Conservation (phyloP, 2,113 vertebrate species). For the Oryzias curvinotus region DNA sequence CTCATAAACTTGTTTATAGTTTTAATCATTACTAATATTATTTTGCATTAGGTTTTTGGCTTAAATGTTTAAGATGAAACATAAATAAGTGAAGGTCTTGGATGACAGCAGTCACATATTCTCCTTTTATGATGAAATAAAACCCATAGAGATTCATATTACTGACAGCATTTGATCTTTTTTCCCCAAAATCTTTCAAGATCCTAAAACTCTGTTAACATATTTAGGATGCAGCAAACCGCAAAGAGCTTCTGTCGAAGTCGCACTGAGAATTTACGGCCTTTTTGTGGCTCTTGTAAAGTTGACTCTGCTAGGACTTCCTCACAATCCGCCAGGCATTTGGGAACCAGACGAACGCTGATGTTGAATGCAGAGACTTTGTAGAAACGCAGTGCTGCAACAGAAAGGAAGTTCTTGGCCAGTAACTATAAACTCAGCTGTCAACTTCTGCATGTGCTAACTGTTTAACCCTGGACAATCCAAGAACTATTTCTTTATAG, state of each 20-base stretch:
- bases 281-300: constrained; percentile 21
- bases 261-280: background rate
- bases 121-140: too few relatives aligned
- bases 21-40: too few relatives aligned
- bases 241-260: too few relatives aligned
- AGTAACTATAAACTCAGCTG: constrained; percentile 42
- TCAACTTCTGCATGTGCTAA: constrained; percentile 23
- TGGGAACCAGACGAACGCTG: constrained; percentile 35
- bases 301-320: constrained; percentile 34
- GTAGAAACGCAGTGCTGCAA: constrained; percentile 14
- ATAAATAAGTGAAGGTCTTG: background rate
- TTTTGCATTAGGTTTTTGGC: too few relatives aligned
- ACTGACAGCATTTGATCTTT: too few relatives aligned
- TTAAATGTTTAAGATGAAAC: background rate
- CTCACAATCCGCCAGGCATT: constrained; percentile 43
- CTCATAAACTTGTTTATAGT: too few relatives aligned
- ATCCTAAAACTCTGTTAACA: too few relatives aligned
- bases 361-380: constrained; percentile 23
- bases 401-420: constrained; percentile 29
- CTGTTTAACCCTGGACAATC: constrained; percentile 17
- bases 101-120: too few relatives aligned
- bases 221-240: too few relatives aligned
- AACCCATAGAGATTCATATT: too few relatives aligned
- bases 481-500: constrained; percentile 27
- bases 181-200: too few relatives aligned